Evolutionary conservation across 2,888 invertebrate genomes (phyloP).

Genomic region (Hirtodrosophila confusa): DNA sequence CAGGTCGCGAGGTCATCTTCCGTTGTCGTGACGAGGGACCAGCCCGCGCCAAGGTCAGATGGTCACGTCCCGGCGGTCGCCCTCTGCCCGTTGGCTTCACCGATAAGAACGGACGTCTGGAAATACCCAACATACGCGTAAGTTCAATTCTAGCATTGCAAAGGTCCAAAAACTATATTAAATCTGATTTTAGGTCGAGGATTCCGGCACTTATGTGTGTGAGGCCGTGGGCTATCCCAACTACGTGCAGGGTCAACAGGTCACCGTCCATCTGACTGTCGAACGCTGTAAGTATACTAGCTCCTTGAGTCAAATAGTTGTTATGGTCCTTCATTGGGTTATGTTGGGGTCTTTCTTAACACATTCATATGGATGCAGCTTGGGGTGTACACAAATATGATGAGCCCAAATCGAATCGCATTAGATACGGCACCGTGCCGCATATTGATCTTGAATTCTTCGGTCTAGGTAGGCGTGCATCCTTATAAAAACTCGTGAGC

Average conservation of each 20-base stretch:
- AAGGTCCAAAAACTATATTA: not conserved
- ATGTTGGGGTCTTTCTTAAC: not conserved
- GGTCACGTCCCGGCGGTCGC: constrained; percentile 89
- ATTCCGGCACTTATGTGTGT: constrained; percentile 93
- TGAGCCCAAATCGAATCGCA: constrained; percentile 82
- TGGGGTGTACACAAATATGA: constrained; percentile 82
- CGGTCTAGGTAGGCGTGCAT: constrained; percentile 85
- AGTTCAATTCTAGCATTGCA: constrained; percentile 37
- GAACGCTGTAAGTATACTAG: constrained; percentile 89
- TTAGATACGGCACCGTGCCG: constrained; percentile 86
- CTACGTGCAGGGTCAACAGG: constrained; percentile 87
- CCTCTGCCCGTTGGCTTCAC: constrained; percentile 91
- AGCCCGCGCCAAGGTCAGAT: constrained; percentile 89
- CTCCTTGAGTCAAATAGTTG: not conserved
- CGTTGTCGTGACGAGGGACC: constrained; percentile 96
- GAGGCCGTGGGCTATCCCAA: constrained; percentile 89
- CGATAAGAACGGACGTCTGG: constrained; percentile 91
- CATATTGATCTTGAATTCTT: constrained; percentile 86
- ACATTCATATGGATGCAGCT: constrained; percentile 78
- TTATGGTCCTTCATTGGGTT: not conserved
- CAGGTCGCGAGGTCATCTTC: constrained; percentile 96
- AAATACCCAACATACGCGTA: constrained; percentile 92
- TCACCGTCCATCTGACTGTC: constrained; percentile 89
- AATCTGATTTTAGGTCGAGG: constrained; percentile 85
- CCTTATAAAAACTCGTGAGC: constrained; percentile 4